phyloP scores from a whole-genome alignment of 2,797 vertebrate genomes.

The Acanthis flammea region DNA sequence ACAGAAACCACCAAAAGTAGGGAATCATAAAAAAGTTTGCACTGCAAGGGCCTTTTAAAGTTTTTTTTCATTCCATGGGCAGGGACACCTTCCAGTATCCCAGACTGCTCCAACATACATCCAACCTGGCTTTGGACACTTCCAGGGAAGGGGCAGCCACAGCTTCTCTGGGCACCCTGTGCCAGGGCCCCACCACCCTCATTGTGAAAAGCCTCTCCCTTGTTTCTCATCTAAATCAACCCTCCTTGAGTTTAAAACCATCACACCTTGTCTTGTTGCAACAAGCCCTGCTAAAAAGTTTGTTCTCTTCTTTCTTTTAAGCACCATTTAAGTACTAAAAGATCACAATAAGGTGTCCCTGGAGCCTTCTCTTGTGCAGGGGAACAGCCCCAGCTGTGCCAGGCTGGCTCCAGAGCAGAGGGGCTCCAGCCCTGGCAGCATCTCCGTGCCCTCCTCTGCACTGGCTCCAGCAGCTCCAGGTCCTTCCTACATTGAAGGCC shows the following conservation, averaged over 20 bases:
- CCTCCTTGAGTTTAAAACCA: background rate
- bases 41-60: background rate
- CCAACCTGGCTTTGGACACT: background rate
- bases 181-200: fast-evolving
- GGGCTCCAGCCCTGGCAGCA: background rate
- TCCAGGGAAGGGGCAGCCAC: fast-evolving
- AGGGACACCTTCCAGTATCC: background rate
- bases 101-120: fast-evolving
- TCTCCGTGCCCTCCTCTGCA: background rate
- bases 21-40: background rate
- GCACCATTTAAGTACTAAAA: fast-evolving
- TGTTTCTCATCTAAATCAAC: background rate
- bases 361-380: fast-evolving
- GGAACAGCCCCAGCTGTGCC: background rate
- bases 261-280: background rate
- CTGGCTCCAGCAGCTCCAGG: background rate
- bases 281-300: background rate
- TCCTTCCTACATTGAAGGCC: fast-evolving
- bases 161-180: fast-evolving
- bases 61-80: background rate
- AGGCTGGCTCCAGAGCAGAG: background rate
- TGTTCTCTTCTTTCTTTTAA: background rate
- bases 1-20: background rate
- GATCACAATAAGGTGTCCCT: fast-evolving
- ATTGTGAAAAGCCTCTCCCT: background rate